Evolutionary conservation across 2,888 invertebrate species (phyloP), one percentile per base, ranked within the genome.

Genomic region (Eubasilissa splendida): DNA sequence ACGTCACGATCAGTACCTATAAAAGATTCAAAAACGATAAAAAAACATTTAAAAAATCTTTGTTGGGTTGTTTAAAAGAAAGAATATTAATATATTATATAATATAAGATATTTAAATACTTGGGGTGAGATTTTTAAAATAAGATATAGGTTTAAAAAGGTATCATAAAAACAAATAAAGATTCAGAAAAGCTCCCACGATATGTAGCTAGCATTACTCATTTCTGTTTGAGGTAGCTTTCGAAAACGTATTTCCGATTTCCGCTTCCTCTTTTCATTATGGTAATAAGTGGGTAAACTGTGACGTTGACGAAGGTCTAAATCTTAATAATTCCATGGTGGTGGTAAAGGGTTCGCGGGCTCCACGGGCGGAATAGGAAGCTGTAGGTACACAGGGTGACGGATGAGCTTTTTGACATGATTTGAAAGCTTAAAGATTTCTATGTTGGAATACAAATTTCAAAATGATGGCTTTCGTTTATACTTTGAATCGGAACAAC

Each of bases 291-390:
- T 79, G 65, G 80, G 82, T 70, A 75, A 80, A 80, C 75, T 78
- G 78, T 77, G 83, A 83, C 83, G 77, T 83, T 83, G 83, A 83
- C 82, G 82, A 83, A 83, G 83, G 83, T 83, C 56, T 58, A 63
- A 53, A 74, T 80, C 81, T 76, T 70, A 76, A 70, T 76, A 74
- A 60, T 73, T 73, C 70, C 70, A 58, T 50, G 60, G 58, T 22
- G 68, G 12, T 12, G 68, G 50, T 56, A 33, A 42, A 58, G 66
- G 79, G 73, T 56, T 50, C 22, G 77, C 60, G 68, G 59, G 59
- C 63, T 68, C 60, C 50, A 68, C 65, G 56, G 65, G 66, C 33
- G 33, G 53, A 60, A 68, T 76, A 71, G 73, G 33, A 80, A 80
- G 66, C 73, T 77, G 60, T 66, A 58, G 71, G 66, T 50, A 63